Base-by-base conservation (phyloP, 2,888 invertebrate genomes). In the Spodoptera littoralis region DNA sequence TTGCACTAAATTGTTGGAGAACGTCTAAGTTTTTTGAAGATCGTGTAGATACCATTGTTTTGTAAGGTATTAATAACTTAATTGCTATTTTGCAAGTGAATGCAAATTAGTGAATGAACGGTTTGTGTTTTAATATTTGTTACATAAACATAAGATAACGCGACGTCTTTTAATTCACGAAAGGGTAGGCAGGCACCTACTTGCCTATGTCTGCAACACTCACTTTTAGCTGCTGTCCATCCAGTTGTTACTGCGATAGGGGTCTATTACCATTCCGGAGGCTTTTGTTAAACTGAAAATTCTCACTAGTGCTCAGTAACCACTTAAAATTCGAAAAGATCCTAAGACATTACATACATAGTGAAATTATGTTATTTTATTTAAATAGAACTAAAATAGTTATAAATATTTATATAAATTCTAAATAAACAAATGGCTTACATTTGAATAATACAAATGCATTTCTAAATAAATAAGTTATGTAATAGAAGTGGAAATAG, bases 51-150 rank as follows among this genome's bases (percentile, higher is more conserved):
- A 63, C 12, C 57, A 61, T 59, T 66, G 57, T 61, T 42, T 64
- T 42, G 55, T 57, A 60, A 60, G 8, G 18, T 44, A 52, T 59
- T 59, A 66, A 56, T 62, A 45, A 57, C 61, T 67, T 62, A 66
- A 72, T 71, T 72, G 71, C 62, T 56, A 60, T 58, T 59, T 60
- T 52, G 48, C 46, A 50, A 52, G 59, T 54, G 62, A 72, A 67
- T 62, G 67, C 4, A 22, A 64, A 52, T 48, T 27, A 18, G 43
- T 62, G 43, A 62, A 67, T 56, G 56, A 71, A 71, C 61, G 44
- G 42, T 30, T 46, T 62, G 54, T 45, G 11, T 30, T 44, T 58
- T 47, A 11, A 60, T 46, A 55, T 55, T 11, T 51, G 3, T 60
- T 54, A 51, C 13, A 43, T 65, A 55, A 54, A 55, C 46, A 0